A percentile compares a stretch with the other conserved stretches of the same genome.
Evolutionary conservation across 30 jellyfish, hydroid and myxozoan genomes (phyloP).

Genomic region (Aurelia aurita complex sp. Pacific): DNA sequence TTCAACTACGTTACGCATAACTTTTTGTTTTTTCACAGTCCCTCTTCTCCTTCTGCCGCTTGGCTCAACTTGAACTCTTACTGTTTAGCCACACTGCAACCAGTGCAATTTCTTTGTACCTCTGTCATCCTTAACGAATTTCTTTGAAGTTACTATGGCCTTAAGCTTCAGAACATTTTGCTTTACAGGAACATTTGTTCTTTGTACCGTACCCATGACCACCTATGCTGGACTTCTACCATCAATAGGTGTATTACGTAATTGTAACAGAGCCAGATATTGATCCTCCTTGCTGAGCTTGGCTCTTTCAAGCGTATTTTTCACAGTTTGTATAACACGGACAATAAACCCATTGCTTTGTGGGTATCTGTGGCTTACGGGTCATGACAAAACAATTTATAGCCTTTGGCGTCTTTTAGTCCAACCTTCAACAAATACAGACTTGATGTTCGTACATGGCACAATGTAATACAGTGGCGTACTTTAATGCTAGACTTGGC

Average conservation of each 20-base stretch:
- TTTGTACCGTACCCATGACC: slow-evolving; percentile 5
- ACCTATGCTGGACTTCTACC: slow-evolving; percentile 25
- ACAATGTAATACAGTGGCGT: no score
- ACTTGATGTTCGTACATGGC: no score
- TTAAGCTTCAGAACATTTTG: not conserved
- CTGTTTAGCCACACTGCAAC: not conserved
- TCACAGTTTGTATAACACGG: slow-evolving; percentile 39
- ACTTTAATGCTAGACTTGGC: no score
- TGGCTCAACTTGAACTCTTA: slow-evolving; percentile 6
- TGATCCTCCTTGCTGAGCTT: slow-evolving; percentile 7
- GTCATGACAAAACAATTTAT: no score
- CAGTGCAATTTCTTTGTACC: not conserved
- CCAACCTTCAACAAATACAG: no score
- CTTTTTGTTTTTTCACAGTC: slow-evolving; percentile 1
- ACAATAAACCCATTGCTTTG: slow-evolving; percentile 39
- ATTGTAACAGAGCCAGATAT: slow-evolving; percentile 20
- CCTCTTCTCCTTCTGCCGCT: slow-evolving; percentile 18
- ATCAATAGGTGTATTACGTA: slow-evolving; percentile 33
- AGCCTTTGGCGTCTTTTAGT: no score
- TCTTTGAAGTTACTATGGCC: not conserved
- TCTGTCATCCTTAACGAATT: not conserved
- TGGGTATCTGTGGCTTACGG: slow-evolving; percentile 45
- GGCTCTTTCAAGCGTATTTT: slow-evolving; percentile 4
- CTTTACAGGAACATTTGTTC: slow-evolving; percentile 12
- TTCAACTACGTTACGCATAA: not conserved